phyloP scores from a whole-genome alignment of 2,797 vertebrate genomes.

The Gymnothorax reevesii region DNA sequence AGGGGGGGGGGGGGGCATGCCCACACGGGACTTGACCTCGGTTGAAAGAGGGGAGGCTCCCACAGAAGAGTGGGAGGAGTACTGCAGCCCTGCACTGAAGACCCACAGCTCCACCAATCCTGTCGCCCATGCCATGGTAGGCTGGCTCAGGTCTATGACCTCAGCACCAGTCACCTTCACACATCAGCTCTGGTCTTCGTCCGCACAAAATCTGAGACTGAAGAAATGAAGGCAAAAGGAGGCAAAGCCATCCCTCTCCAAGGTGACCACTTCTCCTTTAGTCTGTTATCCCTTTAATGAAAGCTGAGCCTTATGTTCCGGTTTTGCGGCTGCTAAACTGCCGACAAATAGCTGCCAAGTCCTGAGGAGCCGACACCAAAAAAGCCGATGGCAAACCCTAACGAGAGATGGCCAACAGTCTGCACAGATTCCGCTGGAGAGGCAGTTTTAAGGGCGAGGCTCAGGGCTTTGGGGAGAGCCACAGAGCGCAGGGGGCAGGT shows the following conservation, averaged over 20 bases:
- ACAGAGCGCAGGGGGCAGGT: not conserved
- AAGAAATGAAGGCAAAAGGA: not conserved
- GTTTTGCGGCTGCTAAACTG: not conserved
- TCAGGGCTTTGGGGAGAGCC: not conserved
- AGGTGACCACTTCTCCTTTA: not conserved
- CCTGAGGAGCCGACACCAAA: not conserved
- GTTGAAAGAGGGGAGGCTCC: not conserved
- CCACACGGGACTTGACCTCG: not conserved
- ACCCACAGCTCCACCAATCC: not conserved
- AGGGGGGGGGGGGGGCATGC: constrained; percentile 6
- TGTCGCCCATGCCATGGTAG: not conserved
- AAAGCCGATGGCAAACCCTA: not conserved
- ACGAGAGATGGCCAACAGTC: not conserved
- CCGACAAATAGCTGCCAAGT: not conserved
- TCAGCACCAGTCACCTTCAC: not conserved
- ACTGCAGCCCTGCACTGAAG: not conserved
- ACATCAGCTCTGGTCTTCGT: not conserved
- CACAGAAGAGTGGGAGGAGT: not conserved
- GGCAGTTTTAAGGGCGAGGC: not conserved
- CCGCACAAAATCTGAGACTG: not conserved
- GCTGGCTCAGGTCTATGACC: constrained; percentile 5
- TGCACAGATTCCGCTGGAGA: not conserved
- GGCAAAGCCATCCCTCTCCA: not conserved
- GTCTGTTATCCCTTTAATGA: not conserved
- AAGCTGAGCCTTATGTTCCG: not conserved